Base-by-base conservation (phyloP, 2,113 vertebrate genomes). In the Anguilla rostrata region DNA sequence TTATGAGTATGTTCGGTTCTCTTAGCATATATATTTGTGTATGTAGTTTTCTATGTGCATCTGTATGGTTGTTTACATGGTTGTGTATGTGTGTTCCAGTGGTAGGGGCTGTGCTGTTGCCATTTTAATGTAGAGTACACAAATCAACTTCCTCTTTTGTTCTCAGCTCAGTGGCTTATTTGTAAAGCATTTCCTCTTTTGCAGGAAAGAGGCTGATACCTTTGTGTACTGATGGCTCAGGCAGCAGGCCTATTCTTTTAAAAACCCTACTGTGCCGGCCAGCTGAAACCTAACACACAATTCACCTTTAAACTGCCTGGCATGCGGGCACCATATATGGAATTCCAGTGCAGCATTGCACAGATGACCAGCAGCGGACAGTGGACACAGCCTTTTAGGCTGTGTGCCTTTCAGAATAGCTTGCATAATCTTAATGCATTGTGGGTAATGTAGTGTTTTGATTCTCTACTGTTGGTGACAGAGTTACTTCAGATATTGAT, bases 241-340 rank as follows among this genome's bases (percentile, higher is more conserved):
- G 11, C 71, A 75, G n/a, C n/a, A 3, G 11, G 34, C 26, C 26
- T 34, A 75, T 75, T 29, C 71, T 75, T 34, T 75, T 34, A 34
- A 9, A 75, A 75, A 75, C n/a, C 71, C 71, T 12, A 6, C 26
- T 12, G 26, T 75, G 26, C 26, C 71, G 34, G 71, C 71, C 60
- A 66, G 5, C 22, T 66, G 60, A 66, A 66, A 66, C 60, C 60
- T 20, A 66, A 66, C 20, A 66, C 22, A 75, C 5, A 75, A 75
- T 75, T 75, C 71, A 75, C 71, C n/a, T 75, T 75, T 75, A 75
- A 75, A n/a, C 71, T 75, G 71, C 71, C 9, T n/a, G 71, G 71
- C 26, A 75, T 34, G n/a, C 71, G 12, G 26, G n/a, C 71, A 75
- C 71, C 71, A 75, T 34, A 34, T 29, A 75, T 75, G 71, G 71